These are phyloP conservation scores for Neolamprologus longior DNA, from an alignment of 2,113 vertebrate genomes.

Conservation along the genomic window DNA sequence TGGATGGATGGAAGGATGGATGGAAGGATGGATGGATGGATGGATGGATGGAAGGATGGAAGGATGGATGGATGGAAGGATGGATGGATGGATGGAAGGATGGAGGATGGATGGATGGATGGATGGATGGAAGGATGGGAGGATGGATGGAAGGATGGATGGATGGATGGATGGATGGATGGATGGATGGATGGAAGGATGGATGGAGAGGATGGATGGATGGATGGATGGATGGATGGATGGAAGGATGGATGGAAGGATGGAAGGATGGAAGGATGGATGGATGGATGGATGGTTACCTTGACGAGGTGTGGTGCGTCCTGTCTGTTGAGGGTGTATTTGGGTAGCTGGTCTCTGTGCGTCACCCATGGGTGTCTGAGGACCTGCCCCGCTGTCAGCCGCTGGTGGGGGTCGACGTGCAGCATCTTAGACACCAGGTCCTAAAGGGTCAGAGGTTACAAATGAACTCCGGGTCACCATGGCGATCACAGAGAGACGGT, in stretches of 20 bases:
- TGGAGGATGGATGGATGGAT: rapidly evolving
- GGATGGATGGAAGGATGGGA: rapidly evolving
- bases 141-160: rapidly evolving
- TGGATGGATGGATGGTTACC: slow-evolving; percentile 8
- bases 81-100: rapidly evolving
- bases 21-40: rapidly evolving
- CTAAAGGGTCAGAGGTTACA: slow-evolving; percentile 52
- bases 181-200: rapidly evolving
- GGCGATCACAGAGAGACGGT: neutral
- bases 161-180: rapidly evolving
- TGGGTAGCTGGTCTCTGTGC: slow-evolving; percentile 84
- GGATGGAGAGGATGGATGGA: rapidly evolving
- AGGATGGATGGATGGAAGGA: neutral
- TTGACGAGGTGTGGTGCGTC: slow-evolving; percentile 85
- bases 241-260: rapidly evolving
- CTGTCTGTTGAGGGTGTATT: slow-evolving; percentile 85
- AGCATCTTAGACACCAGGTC: slow-evolving; percentile 95
- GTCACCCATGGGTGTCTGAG: slow-evolving; percentile 92
- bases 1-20: rapidly evolving
- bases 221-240: rapidly evolving
- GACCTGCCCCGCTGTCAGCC: slow-evolving; percentile 90
- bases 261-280: rapidly evolving
- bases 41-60: rapidly evolving
- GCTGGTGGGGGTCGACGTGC: slow-evolving; percentile 90
- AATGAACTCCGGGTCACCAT: neutral